These are phyloP conservation scores for Pinctada fucata DNA, from an alignment of 2,888 invertebrate species.

Conservation along the genomic window DNA sequence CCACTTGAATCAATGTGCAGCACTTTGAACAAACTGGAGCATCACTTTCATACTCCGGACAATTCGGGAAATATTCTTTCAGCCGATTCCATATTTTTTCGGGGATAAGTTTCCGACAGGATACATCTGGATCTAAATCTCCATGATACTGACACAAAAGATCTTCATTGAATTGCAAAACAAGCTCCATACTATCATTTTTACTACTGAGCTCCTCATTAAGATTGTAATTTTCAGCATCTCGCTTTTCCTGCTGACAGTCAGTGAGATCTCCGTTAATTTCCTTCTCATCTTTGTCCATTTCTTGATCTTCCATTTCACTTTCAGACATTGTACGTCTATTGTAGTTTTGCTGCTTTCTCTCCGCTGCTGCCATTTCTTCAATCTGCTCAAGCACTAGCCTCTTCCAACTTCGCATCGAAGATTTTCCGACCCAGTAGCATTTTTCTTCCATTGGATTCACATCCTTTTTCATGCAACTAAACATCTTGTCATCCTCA, in stretches of 20 bases:
- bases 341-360: constrained; percentile 9
- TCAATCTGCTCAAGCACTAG: constrained; percentile 73
- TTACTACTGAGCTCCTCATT: neutral
- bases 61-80: constrained; percentile 77
- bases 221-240: constrained; percentile 8
- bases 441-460: constrained; percentile 58
- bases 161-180: constrained; percentile 80
- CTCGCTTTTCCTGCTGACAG: neutral
- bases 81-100: constrained; percentile 79
- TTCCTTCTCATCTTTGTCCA: constrained; percentile 12
- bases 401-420: constrained; percentile 80
- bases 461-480: constrained; percentile 75
- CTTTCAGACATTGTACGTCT: neutral
- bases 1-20: constrained; percentile 53
- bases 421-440: constrained; percentile 80
- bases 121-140: constrained; percentile 74
- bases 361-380: constrained; percentile 19
- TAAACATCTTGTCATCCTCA: constrained; percentile 79
- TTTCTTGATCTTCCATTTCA: constrained; percentile 15
- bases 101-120: constrained; percentile 78
- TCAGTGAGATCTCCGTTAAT: constrained; percentile 20
- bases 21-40: constrained; percentile 68
- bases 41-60: constrained; percentile 64
- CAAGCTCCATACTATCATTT: constrained; percentile 56
- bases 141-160: constrained; percentile 80